A percentile compares a stretch with the other conserved stretches of the same genome.
These are phyloP conservation scores for Hippocampus kuda DNA, from an alignment of 2,797 vertebrate genomes.

Conservation along the genomic window DNA sequence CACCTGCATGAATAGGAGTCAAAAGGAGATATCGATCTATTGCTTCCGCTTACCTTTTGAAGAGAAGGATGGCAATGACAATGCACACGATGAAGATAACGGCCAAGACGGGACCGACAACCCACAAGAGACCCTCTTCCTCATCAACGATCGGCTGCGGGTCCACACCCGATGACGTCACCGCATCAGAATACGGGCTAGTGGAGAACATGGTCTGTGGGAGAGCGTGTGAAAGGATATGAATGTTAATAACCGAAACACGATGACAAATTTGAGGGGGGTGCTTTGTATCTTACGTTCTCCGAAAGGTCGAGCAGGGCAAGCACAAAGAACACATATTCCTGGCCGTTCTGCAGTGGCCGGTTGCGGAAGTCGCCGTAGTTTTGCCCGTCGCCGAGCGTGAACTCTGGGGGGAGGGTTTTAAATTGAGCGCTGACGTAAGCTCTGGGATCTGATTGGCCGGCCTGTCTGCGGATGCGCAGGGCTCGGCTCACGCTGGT, in stretches of 20 bases:
- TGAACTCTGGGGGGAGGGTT: slow-evolving; percentile 91
- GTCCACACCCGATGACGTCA: slow-evolving; percentile 89
- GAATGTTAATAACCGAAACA: not conserved
- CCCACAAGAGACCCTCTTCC: slow-evolving; percentile 97
- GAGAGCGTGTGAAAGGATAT: not conserved
- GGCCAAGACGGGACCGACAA: slow-evolving; percentile 93
- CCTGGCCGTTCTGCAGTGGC: slow-evolving; percentile 87
- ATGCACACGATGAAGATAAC: slow-evolving; percentile 99
- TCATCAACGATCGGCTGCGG: slow-evolving; percentile 95
- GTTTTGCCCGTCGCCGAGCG: slow-evolving; percentile 83
- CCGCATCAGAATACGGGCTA: slow-evolving; percentile 92
- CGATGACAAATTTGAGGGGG: not conserved
- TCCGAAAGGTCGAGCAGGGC: slow-evolving; percentile 91
- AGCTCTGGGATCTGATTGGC: slow-evolving; percentile 76
- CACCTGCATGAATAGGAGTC: not conserved
- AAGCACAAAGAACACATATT: slow-evolving; percentile 94
- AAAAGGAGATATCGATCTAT: not conserved
- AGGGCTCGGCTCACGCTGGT: slow-evolving; percentile 78
- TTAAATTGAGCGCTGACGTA: slow-evolving; percentile 93
- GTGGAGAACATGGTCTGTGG: slow-evolving; percentile 89
- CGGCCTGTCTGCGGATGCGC: slow-evolving; percentile 76
- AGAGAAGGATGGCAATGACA: slow-evolving; percentile 97
- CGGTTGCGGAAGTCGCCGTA: slow-evolving; percentile 93
- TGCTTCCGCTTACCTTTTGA: slow-evolving; percentile 81
- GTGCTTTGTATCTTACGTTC: slow-evolving; percentile 73